Base-by-base conservation (phyloP, 92 coral and sea anemone species). In the Desmophyllum pertusum region DNA sequence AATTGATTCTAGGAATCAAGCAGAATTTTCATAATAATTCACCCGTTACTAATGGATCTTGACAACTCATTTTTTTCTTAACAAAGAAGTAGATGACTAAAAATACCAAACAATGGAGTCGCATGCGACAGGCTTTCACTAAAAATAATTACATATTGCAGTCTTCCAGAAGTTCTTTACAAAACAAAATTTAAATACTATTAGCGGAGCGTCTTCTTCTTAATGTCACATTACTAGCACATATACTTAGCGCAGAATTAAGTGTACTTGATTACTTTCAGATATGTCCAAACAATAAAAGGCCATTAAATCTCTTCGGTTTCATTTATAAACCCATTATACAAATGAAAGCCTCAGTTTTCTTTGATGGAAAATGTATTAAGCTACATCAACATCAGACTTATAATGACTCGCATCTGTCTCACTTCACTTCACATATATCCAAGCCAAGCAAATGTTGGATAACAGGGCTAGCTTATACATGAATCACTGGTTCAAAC, bases 291-390 rank as follows among this genome's bases (percentile, higher is more conserved):
- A 75, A 75, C 79, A 75, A 53, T 52, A 52, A 21, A 57, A 72
- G 50, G 65, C 79, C 79, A 75, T 75, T 75, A 52, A 53, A 15
- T 23, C 1, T 33, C 42, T 33, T 35, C 79, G 65, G 65, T 75
- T 37, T 48, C 36, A 43, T 72, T 27, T 72, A 45, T 40, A 38
- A 71, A 23, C 8, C 30, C 4, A 10, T 18, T 33, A 75, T 75
- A 31, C 30, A 75, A 51, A 33, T 51, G 38, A 33, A 35, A 52
- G 43, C 48, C 33, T 67, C 73, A 67, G 42, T 75, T 31, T 75
- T 75, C 64, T 50, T 21, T 75, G 65, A 75, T 75, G 66, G 67
- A 75, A 31, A 75, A 75, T 21, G 23, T 37, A 51, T 50, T 30
- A 65, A 33, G 23, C 41, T 3, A 29, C 43, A 36, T 37, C 73